Base-by-base conservation (phyloP, 1,140 invertebrate species). In the Luehdorfia chinensis region DNA sequence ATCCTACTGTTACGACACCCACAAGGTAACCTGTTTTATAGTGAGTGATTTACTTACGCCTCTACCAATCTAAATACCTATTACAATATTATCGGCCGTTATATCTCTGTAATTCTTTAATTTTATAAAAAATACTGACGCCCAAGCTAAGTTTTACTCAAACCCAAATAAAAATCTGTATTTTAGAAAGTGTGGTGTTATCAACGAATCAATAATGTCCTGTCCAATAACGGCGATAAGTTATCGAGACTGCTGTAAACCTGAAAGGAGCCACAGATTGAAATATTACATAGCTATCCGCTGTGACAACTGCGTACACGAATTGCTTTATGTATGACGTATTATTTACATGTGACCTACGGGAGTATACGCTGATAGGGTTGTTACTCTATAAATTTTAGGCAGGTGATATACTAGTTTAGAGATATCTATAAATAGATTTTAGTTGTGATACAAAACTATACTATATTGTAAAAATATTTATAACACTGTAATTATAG, bases 181-280 rank as follows among this genome's bases (percentile, higher is more conserved):
- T 54, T 53, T 31, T 71, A 63, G 64, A 75, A 72, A 76, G 58
- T 59, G 34, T 36, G 46, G 12, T 23, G 27, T 72, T 80, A 80
- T 80, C 76, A 69, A 48, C 36, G 49, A 73, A 80, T 80, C 76
- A 80, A 80, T 80, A 80, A 75, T 66, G 59, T 66, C 55, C 64
- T 64, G 55, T 59, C 66, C 62, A 69, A 75, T 77, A 70, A 63
- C 44, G 33, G 13, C 39, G 72, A 77, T 76, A 73, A 39, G 53
- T 45, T 76, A 80, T 80, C 74, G 51, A 31, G 19, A 36, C 34
- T 9, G 27, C 27, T 21, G 43, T 39, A 59, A 55, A 44, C 59
- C 50, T 56, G 50, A 50, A 57, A 50, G 53, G 52, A 52, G 47
- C 37, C 57, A 66, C 56, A 58, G 56, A 47, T 45, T 55, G 27